Evolutionary conservation across 2,888 invertebrate genomes (phyloP).

Genomic region (Synanthedon formicaeformis): DNA sequence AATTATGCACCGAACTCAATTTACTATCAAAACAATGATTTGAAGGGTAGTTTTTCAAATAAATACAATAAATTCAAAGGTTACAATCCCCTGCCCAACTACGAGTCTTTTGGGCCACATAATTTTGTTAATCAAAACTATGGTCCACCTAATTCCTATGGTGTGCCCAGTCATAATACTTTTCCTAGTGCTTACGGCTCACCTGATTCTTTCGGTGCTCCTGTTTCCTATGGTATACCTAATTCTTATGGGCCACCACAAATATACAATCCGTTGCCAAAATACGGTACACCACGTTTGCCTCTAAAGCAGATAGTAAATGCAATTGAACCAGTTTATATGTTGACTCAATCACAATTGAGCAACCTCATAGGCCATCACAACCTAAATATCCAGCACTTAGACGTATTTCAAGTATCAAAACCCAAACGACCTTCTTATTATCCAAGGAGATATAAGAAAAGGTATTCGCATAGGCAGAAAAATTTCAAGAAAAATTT

Average conservation of each 20-base stretch:
- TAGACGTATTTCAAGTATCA: slow-evolving; percentile 41
- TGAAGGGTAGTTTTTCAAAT: slow-evolving; percentile 18
- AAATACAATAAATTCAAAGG: slow-evolving; percentile 19
- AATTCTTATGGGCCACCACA: background rate
- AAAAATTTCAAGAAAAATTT: slow-evolving; percentile 32
- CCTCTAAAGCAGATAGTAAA: slow-evolving; percentile 1
- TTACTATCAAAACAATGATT: slow-evolving; percentile 17
- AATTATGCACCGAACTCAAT: slow-evolving; percentile 18
- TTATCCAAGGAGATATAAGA: slow-evolving; percentile 25
- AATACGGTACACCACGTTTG: background rate
- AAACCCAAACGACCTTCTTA: slow-evolving; percentile 19
- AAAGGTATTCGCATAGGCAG: slow-evolving; percentile 18
- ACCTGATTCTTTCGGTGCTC: slow-evolving; percentile 2
- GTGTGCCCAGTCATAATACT: slow-evolving; percentile 13
- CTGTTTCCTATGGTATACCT: slow-evolving; percentile 10
- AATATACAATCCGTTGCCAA: background rate
- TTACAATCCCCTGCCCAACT: slow-evolving; percentile 8
- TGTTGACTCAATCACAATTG: slow-evolving; percentile 49
- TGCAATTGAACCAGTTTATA: slow-evolving; percentile 43
- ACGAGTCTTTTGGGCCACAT: slow-evolving; percentile 7
- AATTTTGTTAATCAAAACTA: slow-evolving; percentile 6
- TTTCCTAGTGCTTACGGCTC: slow-evolving; percentile 8
- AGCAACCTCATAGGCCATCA: slow-evolving; percentile 44
- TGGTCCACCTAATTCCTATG: slow-evolving; percentile 15
- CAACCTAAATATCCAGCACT: slow-evolving; percentile 49